Conservation (phyloP, 2,113 vertebrate genomes). For the Sturnus vulgaris region DNA sequence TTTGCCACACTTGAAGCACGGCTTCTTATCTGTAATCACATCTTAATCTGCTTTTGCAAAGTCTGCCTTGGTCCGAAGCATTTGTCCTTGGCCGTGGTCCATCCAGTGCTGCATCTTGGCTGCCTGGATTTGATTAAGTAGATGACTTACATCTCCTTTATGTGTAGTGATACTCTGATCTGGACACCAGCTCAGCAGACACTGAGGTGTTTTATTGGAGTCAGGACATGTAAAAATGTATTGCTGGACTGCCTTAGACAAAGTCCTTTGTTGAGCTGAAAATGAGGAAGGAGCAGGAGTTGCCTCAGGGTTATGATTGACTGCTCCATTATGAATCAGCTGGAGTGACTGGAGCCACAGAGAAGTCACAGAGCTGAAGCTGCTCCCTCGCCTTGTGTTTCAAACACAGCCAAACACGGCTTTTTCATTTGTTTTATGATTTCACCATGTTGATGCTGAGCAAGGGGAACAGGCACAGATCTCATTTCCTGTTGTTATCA, state of each 20-base stretch:
- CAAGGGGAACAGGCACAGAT: background rate
- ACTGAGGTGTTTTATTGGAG: background rate
- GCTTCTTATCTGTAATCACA: background rate
- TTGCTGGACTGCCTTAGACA: background rate
- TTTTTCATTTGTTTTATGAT: background rate
- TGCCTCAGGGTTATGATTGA: background rate
- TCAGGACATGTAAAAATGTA: background rate
- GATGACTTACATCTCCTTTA: background rate
- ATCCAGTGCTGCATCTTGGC: background rate
- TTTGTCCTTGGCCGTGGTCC: background rate
- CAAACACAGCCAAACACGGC: background rate
- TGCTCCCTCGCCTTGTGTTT: background rate
- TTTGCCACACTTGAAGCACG: background rate
- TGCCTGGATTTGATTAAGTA: background rate
- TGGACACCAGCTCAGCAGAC: background rate
- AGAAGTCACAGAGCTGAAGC: background rate
- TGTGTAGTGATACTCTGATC: background rate
- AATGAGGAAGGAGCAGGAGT: background rate
- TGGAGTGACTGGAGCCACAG: background rate
- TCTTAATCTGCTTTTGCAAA: background rate
- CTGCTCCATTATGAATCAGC: background rate
- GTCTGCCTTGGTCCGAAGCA: background rate
- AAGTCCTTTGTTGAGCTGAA: background rate
- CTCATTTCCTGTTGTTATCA: conserved; percentile 66
- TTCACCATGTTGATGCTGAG: background rate